phyloP scores from a whole-genome alignment of 2,888 invertebrate species.

The Nomada fucata region DNA sequence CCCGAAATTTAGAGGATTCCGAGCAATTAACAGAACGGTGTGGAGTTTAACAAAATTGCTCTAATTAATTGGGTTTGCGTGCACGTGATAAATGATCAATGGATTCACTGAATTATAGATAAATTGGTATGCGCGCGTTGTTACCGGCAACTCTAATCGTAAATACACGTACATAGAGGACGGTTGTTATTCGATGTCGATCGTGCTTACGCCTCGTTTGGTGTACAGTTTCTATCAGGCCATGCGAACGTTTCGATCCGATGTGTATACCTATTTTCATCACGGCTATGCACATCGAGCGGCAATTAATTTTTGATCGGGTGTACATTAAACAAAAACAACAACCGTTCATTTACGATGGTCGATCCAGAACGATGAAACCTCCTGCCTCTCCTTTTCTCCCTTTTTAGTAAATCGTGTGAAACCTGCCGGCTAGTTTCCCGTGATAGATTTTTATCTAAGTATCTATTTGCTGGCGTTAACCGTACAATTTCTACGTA shows the following conservation, averaged over 20 bases:
- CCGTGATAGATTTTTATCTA: neutral
- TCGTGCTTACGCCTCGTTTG: slow-evolving; percentile 30
- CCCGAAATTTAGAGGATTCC: neutral
- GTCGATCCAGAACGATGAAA: neutral
- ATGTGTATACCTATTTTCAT: neutral
- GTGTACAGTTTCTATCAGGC: slow-evolving; percentile 18
- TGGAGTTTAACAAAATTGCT: slow-evolving; percentile 32
- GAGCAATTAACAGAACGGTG: neutral
- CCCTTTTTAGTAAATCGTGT: neutral
- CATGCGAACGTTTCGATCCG: slow-evolving; percentile 16
- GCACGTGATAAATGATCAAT: slow-evolving; percentile 53
- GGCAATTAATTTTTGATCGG: slow-evolving; percentile 13
- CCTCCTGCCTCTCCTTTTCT: neutral
- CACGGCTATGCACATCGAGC: too few species aligned
- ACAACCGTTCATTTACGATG: slow-evolving; percentile 4
- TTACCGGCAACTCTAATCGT: slow-evolving; percentile 43
- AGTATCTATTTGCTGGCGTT: neutral
- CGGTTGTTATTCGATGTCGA: slow-evolving; percentile 39
- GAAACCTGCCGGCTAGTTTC: neutral
- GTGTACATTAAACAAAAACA: neutral
- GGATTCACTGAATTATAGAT: slow-evolving; percentile 60
- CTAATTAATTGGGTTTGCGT: slow-evolving; percentile 63
- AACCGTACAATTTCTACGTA: slow-evolving; percentile 1
- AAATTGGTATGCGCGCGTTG: slow-evolving; percentile 31
- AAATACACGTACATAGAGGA: slow-evolving; percentile 15